These are phyloP conservation scores for Drosophila helvetica DNA, from an alignment of 2,888 invertebrate genomes.

Conservation along the genomic window DNA sequence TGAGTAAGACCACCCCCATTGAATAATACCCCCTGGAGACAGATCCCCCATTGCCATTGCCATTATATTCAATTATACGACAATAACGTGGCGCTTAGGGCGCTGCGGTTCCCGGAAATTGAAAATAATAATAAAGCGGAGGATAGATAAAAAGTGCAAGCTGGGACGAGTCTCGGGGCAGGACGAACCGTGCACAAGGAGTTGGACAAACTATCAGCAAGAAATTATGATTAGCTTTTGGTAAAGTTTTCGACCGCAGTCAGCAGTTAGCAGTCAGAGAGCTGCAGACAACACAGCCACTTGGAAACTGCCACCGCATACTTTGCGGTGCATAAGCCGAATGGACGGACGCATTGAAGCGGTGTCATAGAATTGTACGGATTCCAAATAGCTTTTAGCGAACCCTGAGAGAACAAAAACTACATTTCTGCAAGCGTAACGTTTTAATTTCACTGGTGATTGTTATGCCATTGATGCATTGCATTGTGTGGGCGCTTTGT, in stretches of 20 bases:
- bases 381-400: background rate
- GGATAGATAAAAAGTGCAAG: constrained; percentile 65
- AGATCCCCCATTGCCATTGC: constrained; percentile 63
- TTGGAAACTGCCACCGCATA: constrained; percentile 58
- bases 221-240: constrained; percentile 76
- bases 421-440: constrained; percentile 58
- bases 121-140: constrained; percentile 72
- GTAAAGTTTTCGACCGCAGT: constrained; percentile 62
- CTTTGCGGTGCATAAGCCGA: constrained; percentile 52
- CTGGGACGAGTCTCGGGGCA: constrained; percentile 51
- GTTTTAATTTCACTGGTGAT: constrained; percentile 59
- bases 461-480: constrained; percentile 46
- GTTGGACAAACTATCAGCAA: constrained; percentile 47
- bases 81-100: constrained; percentile 78
- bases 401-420: constrained; percentile 48
- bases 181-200: constrained; percentile 44
- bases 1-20: constrained; percentile 29
- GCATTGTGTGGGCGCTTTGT: constrained; percentile 46
- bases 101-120: constrained; percentile 68
- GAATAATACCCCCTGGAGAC: constrained; percentile 64
- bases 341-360: constrained; percentile 16
- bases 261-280: constrained; percentile 38
- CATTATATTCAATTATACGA: constrained; percentile 79
- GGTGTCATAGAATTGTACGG: constrained; percentile 44
- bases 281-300: constrained; percentile 42